Base-by-base conservation (phyloP, 64 coral and sea anemone species). In the Trachythela sp. region DNA sequence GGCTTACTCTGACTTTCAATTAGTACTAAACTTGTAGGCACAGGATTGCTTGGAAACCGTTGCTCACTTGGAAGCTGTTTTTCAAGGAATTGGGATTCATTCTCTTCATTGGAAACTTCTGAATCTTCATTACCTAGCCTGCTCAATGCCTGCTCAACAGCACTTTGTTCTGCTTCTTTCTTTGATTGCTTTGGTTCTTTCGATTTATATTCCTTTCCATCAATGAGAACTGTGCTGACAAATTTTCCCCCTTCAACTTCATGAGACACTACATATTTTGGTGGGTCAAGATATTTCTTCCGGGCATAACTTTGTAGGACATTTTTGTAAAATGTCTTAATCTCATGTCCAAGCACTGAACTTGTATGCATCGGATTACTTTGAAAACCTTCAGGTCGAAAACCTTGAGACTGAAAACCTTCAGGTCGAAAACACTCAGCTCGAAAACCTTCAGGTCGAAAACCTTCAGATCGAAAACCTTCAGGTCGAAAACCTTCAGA, bases 111-210 rank as follows among this genome's bases (percentile, higher is more conserved):
- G 9, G 2, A 36, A 17, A 34, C 31, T 29, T 35, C 9, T 37
- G 75, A 37, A 30, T 35, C 33, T 15, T 35, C 75, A 29, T 0
- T 30, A 9, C 75, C 17, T 17, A 80, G 15, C 0, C 13, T 5
- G 4, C 37, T 39, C 30, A 80, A 36, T 37, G 75, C 75, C 31
- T 39, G 9, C 31, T 80, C 37, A 4, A 29, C 75, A 39, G 75
- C 75, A 80, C 75, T 80, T 80, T 80, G 75, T 36, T 80, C 75
- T 80, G 75, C 75, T 80, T 80, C 75, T 0, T 80, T 80, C 37
- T 80, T 80, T 37, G 33, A 37, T 0, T 5, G 33, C 18, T 80
- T 80, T 39, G 75, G 75, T 80, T 80, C 33, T 37, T 30, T 35
- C 20, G 75, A 35, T 39, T 35, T 20, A 38, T 34, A 80, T 36